These are phyloP conservation scores for Spea hammondii DNA, from an alignment of 2,797 vertebrate species.

Conservation along the genomic window DNA sequence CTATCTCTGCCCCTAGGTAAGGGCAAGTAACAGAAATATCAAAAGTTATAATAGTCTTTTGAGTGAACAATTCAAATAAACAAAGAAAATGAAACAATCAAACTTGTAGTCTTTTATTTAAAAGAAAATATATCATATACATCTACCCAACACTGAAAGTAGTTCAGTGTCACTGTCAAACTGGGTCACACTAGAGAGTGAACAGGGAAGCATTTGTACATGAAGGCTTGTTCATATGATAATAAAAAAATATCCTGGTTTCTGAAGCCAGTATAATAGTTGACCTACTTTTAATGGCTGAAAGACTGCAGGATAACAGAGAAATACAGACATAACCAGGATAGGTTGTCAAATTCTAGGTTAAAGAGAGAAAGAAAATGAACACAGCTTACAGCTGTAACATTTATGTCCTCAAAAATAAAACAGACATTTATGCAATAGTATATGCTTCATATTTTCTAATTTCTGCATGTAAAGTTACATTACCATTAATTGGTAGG, in stretches of 20 bases:
- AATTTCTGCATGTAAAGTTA: too few relatives aligned
- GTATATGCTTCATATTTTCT: too few relatives aligned
- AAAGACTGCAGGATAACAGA: constrained; percentile 20
- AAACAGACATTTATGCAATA: too few relatives aligned
- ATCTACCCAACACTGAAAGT: constrained; percentile 8
- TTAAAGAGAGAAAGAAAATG: neutral
- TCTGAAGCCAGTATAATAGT: constrained; percentile 38
- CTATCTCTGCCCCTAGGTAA: too few relatives aligned
- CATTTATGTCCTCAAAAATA: neutral
- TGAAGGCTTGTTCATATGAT: constrained; percentile 38
- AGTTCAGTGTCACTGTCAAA: constrained; percentile 18
- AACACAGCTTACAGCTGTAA: neutral
- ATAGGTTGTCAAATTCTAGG: constrained; percentile 2
- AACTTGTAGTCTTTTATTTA: neutral
- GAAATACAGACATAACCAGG: constrained; percentile 8
- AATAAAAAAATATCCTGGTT: constrained; percentile 26
- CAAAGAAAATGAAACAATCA: neutral
- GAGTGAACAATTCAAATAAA: too few relatives aligned
- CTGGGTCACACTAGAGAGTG: constrained; percentile 34
- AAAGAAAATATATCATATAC: constrained; percentile 9
- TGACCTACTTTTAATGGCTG: constrained; percentile 40
- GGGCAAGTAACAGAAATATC: too few relatives aligned
- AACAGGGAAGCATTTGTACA: constrained; percentile 41
- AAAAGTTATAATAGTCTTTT: too few relatives aligned
- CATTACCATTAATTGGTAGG: too few relatives aligned